These are phyloP conservation scores for Ranitomeya imitator DNA, from an alignment of 2,113 vertebrate species.

Conservation along the genomic window DNA sequence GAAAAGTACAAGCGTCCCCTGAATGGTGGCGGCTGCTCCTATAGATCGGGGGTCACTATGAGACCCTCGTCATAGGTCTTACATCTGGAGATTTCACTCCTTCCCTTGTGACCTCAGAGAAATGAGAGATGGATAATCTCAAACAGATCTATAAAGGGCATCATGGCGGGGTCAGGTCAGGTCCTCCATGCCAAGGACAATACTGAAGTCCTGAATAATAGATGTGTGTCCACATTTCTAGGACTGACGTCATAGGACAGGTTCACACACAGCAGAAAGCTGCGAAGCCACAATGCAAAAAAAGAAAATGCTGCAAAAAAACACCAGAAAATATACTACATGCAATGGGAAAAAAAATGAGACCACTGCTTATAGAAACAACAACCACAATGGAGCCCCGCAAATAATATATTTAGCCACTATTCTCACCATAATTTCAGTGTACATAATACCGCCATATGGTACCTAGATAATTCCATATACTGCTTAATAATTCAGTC, in stretches of 20 bases:
- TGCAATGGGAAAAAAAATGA: not conserved
- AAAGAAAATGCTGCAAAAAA: not conserved
- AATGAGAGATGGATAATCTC: conserved; percentile 41
- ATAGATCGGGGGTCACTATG: not conserved
- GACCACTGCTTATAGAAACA: no score
- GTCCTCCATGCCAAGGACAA: not conserved
- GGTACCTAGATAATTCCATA: no score
- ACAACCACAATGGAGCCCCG: no score
- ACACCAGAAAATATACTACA: not conserved
- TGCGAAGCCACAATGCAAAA: not conserved
- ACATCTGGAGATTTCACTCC: conserved; percentile 24
- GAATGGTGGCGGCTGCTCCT: not conserved
- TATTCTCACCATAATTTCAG: not conserved
- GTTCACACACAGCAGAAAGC: not conserved
- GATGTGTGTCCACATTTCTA: conserved; percentile 1
- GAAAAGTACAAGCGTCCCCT: no score
- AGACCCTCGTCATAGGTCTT: not conserved
- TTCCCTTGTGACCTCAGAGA: conserved; percentile 20
- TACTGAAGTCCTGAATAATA: conserved; percentile 7
- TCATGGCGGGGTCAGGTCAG: conserved; percentile 2
- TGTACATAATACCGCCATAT: not conserved
- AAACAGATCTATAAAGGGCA: conserved; percentile 51
- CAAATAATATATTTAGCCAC: no score
- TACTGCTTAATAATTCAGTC: no score
- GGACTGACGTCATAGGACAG: not conserved